Percentiles rank a stretch among this genome's conserved stretches.
Conservation (phyloP, 2,888 invertebrate species). For the Glaucopsyche alexis region DNA sequence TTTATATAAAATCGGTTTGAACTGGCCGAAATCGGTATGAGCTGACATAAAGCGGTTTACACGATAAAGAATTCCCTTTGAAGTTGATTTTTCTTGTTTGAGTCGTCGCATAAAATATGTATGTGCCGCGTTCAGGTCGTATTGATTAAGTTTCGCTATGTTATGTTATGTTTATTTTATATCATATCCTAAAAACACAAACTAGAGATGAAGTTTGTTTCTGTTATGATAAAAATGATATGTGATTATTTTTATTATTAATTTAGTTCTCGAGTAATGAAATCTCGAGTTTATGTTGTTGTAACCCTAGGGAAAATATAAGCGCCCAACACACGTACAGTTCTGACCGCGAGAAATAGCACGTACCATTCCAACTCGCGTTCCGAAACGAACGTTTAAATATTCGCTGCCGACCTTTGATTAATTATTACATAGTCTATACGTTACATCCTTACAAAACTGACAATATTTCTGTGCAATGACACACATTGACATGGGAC, state of each 20-base stretch:
- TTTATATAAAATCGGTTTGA: neutral
- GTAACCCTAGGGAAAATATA: no score
- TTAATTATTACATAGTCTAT: no score
- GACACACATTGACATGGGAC: no score
- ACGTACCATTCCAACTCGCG: no score
- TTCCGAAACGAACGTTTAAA: no score
- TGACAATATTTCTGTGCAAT: no score
- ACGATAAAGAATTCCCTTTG: conserved; percentile 7
- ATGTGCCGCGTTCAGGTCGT: neutral
- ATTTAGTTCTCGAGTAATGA: no score
- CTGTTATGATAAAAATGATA: neutral
- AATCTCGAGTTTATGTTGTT: no score
- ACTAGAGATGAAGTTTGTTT: neutral
- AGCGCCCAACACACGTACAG: no score
- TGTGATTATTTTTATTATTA: neutral
- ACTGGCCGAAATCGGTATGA: neutral
- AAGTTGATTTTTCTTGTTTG: conserved; percentile 3
- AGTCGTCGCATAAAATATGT: conserved; percentile 4
- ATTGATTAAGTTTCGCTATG: neutral
- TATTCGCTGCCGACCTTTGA: no score
- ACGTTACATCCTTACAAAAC: no score
- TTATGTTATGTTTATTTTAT: neutral
- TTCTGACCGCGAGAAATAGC: no score
- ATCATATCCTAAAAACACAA: neutral
- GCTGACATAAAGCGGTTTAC: neutral